Percentiles rank a stretch among this genome's conserved stretches.
Evolutionary conservation across 2,113 vertebrate species (phyloP).

Genomic region (rabbit (Oryctolagus cuniculus)): mOryCun1.1 NC_091447.1:20677001-20677500

Average conservation of each 20-base stretch:
- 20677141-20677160: not conserved
- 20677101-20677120: not conserved
- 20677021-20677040: not conserved
- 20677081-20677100: not conserved
- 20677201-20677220: not conserved
- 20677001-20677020: not conserved
- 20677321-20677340: not conserved
- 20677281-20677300: not conserved
- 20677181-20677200: not conserved
- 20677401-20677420: not conserved
- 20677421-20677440: not conserved
- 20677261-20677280: slow-evolving; percentile 30
- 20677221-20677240: not conserved
- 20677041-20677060: not conserved
- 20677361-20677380: too few relatives aligned
- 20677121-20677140: not conserved
- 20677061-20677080: not conserved
- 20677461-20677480: not conserved
- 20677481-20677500: not conserved
- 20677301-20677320: not conserved
- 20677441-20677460: not conserved
- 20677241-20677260: not conserved
- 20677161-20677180: not conserved
- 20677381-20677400: fast-evolving
- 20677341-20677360: not conserved